A percentile compares a stretch with the other conserved stretches of the same genome.
Evolutionary conservation across 2,888 invertebrate genomes (phyloP).

Genomic region (Taphrorychus bicolor): DNA sequence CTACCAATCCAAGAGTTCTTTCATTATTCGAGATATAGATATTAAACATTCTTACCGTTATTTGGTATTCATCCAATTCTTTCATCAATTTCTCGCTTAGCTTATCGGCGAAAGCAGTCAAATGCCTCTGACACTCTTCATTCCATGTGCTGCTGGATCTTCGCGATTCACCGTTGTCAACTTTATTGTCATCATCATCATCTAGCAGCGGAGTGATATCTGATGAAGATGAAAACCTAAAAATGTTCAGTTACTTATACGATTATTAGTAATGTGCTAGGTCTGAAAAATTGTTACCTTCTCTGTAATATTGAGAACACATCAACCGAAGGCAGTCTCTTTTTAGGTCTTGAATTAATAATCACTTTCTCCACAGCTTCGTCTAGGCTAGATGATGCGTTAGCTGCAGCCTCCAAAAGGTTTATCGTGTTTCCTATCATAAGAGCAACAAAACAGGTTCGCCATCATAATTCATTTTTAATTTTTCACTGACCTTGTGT

Average conservation of each 20-base stretch:
- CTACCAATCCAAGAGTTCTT: too few relatives aligned
- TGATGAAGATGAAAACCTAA: slow-evolving; percentile 8
- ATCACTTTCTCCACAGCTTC: slow-evolving; percentile 74
- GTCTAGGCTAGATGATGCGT: slow-evolving; percentile 70
- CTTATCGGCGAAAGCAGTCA: slow-evolving; percentile 82
- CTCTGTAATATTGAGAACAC: slow-evolving; percentile 49
- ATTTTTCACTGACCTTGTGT: background rate
- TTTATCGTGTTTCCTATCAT: slow-evolving; percentile 52
- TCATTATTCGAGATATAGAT: slow-evolving; percentile 49
- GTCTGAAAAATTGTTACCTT: slow-evolving; percentile 37
- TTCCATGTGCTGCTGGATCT: slow-evolving; percentile 60
- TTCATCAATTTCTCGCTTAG: slow-evolving; percentile 81
- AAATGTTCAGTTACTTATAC: too few relatives aligned
- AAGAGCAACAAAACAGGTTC: background rate
- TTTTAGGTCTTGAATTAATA: slow-evolving; percentile 62
- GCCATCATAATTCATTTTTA: background rate
- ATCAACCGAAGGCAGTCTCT: slow-evolving; percentile 46
- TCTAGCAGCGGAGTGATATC: slow-evolving; percentile 17
- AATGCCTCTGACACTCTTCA: slow-evolving; percentile 72
- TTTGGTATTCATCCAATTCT: slow-evolving; percentile 72
- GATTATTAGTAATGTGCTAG: background rate
- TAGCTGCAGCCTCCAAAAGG: slow-evolving; percentile 71
- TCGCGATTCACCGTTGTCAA: slow-evolving; percentile 29
- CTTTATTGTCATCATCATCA: slow-evolving; percentile 7
- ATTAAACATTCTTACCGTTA: slow-evolving; percentile 26